Evolutionary conservation across 2,888 invertebrate species (phyloP).

Genomic region (Parnassius orleans): DNA sequence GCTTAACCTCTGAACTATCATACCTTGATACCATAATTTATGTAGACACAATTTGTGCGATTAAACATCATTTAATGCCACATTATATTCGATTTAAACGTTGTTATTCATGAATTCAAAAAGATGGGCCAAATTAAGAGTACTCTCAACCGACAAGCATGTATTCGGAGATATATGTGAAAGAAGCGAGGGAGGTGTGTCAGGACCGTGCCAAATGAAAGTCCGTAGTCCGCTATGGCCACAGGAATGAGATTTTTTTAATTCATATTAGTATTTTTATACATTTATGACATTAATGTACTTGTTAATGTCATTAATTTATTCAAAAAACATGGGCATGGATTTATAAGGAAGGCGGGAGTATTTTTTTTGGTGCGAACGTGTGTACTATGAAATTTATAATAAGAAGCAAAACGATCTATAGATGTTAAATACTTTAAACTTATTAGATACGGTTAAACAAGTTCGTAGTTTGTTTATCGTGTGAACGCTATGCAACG

Average conservation of each 20-base stretch:
- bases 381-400: background rate
- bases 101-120: background rate
- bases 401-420: background rate
- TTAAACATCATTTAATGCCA: background rate
- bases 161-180: no score
- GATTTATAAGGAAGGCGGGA: background rate
- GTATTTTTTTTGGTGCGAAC: background rate
- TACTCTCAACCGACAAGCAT: no score
- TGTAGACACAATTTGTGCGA: background rate
- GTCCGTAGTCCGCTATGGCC: no score
- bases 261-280: background rate
- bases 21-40: constrained; percentile 1
- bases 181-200: no score
- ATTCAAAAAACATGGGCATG: background rate
- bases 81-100: background rate
- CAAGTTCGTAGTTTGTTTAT: background rate
- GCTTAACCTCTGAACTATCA: no score
- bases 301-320: background rate
- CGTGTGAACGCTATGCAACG: constrained; percentile 18
- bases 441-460: constrained; percentile 3
- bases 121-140: no score
- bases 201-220: no score
- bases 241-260: background rate
- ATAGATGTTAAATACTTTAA: constrained; percentile 1
- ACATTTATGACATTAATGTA: background rate